Base-by-base conservation (phyloP, 1,140 invertebrate species). In the Battus philenor region DNA sequence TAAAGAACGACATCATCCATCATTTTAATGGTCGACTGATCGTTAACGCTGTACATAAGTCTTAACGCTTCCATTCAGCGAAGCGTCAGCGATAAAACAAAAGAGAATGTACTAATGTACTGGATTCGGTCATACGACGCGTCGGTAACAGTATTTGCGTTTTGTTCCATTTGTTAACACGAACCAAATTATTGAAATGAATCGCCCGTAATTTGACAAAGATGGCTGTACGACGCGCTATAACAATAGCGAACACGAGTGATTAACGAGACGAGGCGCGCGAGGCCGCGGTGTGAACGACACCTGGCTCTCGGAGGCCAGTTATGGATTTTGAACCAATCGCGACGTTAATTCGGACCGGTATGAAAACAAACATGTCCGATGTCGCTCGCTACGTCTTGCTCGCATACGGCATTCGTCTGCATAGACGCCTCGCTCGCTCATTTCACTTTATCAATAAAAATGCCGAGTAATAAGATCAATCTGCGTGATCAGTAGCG, bases 291-390 rank as follows among this genome's bases (percentile, higher is more conserved):
- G 84, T 86, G 84, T 86, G 84, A 86, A 86, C 81, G 84, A 86
- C 84, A 86, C 84, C 84, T 86, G 84, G 81, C 77, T 81, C 76
- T 74, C 72, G 60, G 80, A 77, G 79, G 83, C 79, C 83, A 84
- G 79, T 85, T 82, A 82, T 83, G 81, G 81, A 85, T 86, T 85
- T 85, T 82, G 73, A 82, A 84, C 84, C 84, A 86, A 86, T 86
- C 78, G 81, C 78, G 69, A 84, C 78, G 78, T 82, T 85, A 85
- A 85, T 85, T 82, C 76, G 73, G 81, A 85, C 81, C 76, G 81
- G 78, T 85, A 85, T 85, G 78, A 85, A 85, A 85, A 85, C 81
- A 85, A 82, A 81, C 76, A 82, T 80, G 77, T 81, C 79, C 69
- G 68, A 69, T 72, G 68, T 72, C 75, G 70, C 70, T 78, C 59